phyloP scores from a whole-genome alignment of 37 sponge, comb jelly and placozoan genomes.

The Beroe forskalii region DNA sequence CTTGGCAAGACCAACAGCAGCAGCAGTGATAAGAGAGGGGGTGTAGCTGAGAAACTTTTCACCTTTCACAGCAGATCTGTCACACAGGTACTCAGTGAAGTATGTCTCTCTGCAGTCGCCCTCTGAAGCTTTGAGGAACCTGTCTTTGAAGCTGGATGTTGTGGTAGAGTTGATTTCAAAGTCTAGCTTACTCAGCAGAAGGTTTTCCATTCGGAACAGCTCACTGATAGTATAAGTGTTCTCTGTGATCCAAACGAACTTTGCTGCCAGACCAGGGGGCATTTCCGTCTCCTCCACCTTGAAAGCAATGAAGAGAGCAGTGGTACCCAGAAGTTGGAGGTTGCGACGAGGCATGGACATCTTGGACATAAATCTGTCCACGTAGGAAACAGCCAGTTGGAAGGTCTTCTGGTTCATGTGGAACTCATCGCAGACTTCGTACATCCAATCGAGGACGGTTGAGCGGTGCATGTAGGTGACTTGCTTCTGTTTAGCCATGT shows the following conservation, averaged over 20 bases:
- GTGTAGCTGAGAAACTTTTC: neutral
- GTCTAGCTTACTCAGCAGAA: neutral
- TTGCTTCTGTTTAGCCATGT: neutral
- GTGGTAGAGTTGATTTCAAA: slow-evolving; percentile 20
- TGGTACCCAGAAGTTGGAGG: slow-evolving; percentile 19
- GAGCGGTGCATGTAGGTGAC: neutral
- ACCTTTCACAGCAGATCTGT: neutral
- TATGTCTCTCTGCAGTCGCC: neutral
- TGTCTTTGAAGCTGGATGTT: neutral
- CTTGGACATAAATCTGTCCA: slow-evolving; percentile 46
- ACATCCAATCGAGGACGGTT: neutral
- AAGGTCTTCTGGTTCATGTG: neutral
- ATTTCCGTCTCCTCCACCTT: neutral
- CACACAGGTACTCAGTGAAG: slow-evolving; percentile 28
- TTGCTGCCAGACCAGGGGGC: neutral
- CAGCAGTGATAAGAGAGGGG: slow-evolving; percentile 20
- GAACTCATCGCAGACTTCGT: slow-evolving; percentile 21
- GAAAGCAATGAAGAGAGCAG: neutral
- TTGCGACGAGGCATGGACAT: neutral
- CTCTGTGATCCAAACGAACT: neutral
- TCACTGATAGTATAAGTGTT: neutral
- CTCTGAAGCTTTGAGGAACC: slow-evolving; percentile 47
- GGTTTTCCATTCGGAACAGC: neutral
- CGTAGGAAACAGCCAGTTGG: slow-evolving; percentile 32
- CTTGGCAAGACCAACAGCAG: slow-evolving; percentile 7